Conservation (phyloP, 2,797 vertebrate species). For the Euthynnus affinis region DNA sequence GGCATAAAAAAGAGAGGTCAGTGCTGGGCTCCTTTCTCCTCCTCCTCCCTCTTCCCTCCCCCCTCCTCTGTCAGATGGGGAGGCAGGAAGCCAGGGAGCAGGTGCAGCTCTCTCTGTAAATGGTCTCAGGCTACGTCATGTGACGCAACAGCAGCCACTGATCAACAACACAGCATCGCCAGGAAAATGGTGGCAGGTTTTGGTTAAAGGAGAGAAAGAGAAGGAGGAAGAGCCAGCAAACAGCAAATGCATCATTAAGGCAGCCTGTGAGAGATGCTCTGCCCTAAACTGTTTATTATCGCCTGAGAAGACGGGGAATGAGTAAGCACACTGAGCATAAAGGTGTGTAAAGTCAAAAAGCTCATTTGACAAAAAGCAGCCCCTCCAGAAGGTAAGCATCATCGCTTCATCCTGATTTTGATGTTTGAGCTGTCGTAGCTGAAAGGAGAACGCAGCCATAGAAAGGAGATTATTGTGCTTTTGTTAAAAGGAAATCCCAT, state of each 20-base stretch:
- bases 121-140: conserved; percentile 76
- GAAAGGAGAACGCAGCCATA: conserved; percentile 24
- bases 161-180: conserved; percentile 86
- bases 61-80: conserved; percentile 47
- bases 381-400: conserved; percentile 79
- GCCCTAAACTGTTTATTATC: conserved; percentile 15
- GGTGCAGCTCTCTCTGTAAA: conserved; percentile 81
- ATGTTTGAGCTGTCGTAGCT: conserved; percentile 31
- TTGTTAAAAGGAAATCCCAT: conserved; percentile 35
- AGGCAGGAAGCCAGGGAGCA: conserved; percentile 71
- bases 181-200: conserved; percentile 84
- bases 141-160: conserved; percentile 75
- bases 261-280: conserved; percentile 56
- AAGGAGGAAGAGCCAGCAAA: conserved; percentile 52
- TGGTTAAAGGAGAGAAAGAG: conserved; percentile 61
- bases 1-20: conserved; percentile 39
- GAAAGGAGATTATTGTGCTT: conserved; percentile 39
- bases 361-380: conserved; percentile 62
- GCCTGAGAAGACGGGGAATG: conserved; percentile 50
- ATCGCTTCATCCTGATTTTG: conserved; percentile 46
- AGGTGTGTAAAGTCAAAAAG: conserved; percentile 50
- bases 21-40: conserved; percentile 14
- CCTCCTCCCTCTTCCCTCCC: conserved; percentile 7
- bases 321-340: conserved; percentile 41
- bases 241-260: conserved; percentile 57